Base-by-base conservation (phyloP, 2,888 invertebrate genomes). In the Malthinus flaveolus region DNA sequence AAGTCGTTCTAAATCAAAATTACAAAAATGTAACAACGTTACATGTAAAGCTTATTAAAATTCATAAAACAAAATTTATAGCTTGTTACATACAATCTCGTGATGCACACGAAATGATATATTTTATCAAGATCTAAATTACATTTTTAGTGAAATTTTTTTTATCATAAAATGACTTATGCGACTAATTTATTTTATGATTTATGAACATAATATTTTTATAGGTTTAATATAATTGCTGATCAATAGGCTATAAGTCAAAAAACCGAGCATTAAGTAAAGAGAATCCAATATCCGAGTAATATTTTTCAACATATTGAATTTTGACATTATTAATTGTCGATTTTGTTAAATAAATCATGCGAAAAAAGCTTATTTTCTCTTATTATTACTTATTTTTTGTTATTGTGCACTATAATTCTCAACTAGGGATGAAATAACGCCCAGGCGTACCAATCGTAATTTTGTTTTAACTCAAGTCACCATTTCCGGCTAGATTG, bases 191-290 rank as follows among this genome's bases (percentile, higher is more conserved):
- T 55, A 50, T 39, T 52, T 49, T 49, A 49, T 68, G 68, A 68
- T 65, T 66, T 68, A 68, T 67, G 53, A 61, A 53, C 47, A 49
- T 63, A 62, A 67, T 68, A 68, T 68, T 68, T 69, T 67, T 67
- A 65, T 66, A 61, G 64, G 64, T 67, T 66, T 67, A 67, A 68
- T 69, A 64, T 67, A 69, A 69, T 69, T 69, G 69, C 63, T 66
- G 65, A 67, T 67, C 67, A 63, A 67, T 67, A 66, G 61, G 63
- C 56, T 47, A 66, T 66, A 66, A 66, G 65, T 66, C 65, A 63
- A 65, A 66, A 49, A 35, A 52, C 23, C 49, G 48, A 37, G 39
- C 64, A 64, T 65, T 61, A 60, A 56, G 58, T 62, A 55, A 54
- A 56, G 56, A 47, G 61, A 61, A 64, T 67, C 59, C 64, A 61